Evolutionary conservation across 2,888 invertebrate species (phyloP).

Genomic region (Scaptomyza flava): DNA sequence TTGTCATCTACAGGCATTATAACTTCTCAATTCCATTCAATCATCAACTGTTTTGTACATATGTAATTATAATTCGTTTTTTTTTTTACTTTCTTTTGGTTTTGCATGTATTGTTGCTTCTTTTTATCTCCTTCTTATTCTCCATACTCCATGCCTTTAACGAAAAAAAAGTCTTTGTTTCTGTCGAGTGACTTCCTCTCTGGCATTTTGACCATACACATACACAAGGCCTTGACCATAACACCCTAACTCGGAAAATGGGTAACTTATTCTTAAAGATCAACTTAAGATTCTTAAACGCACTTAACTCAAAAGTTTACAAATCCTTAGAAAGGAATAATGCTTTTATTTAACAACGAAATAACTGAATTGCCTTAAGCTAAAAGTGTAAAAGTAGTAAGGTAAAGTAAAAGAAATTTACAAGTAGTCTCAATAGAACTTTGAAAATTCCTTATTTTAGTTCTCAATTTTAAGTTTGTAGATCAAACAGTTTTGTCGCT

Average conservation of each 20-base stretch:
- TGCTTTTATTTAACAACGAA: too few relatives aligned
- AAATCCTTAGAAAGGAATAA: too few relatives aligned
- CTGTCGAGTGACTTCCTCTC: constrained; percentile 33
- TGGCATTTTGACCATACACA: constrained; percentile 25
- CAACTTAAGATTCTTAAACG: too few relatives aligned
- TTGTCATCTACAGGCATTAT: constrained; percentile 36
- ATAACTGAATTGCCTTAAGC: too few relatives aligned
- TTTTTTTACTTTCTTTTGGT: constrained; percentile 6
- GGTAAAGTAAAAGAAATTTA: too few relatives aligned
- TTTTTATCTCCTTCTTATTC: background rate
- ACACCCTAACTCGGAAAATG: constrained; percentile 14
- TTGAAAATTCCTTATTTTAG: too few relatives aligned
- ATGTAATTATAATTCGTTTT: constrained; percentile 40
- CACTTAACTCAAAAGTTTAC: too few relatives aligned
- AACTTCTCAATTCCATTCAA: constrained; percentile 20
- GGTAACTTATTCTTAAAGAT: too few relatives aligned
- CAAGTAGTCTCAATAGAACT: too few relatives aligned
- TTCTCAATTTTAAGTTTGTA: too few relatives aligned
- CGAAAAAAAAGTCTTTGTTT: constrained; percentile 13
- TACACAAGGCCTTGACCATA: background rate
- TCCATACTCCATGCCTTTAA: constrained; percentile 6
- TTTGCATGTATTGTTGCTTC: background rate
- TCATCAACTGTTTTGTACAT: constrained; percentile 37
- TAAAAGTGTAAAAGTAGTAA: too few relatives aligned
- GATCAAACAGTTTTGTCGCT: too few relatives aligned